These are phyloP conservation scores for Azemiops feae DNA, from an alignment of 2,113 vertebrate species.

Conservation along the genomic window DNA sequence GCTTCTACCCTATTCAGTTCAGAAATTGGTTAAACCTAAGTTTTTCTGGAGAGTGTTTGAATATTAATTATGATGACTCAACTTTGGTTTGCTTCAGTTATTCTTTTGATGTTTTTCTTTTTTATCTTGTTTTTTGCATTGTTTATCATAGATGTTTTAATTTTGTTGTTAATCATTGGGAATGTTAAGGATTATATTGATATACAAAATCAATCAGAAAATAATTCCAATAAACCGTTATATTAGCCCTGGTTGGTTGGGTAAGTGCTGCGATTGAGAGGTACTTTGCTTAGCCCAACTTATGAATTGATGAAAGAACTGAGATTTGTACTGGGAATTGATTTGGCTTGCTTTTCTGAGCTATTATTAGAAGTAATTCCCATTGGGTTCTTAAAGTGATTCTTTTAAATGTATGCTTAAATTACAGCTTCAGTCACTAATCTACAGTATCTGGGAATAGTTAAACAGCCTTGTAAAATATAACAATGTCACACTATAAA, in stretches of 20 bases:
- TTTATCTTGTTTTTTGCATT: no score
- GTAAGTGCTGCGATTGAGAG: not conserved
- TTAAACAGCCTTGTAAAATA: not conserved
- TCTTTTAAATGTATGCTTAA: not conserved
- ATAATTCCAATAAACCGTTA: not conserved
- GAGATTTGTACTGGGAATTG: not conserved
- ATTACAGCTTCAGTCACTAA: not conserved
- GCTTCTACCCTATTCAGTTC: no score
- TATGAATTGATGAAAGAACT: not conserved
- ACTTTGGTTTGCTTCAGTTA: no score
- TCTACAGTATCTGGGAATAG: not conserved
- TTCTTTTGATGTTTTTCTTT: no score
- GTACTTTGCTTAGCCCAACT: not conserved
- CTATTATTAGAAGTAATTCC: not conserved
- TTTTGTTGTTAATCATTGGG: no score
- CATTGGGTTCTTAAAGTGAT: not conserved
- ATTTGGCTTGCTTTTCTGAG: not conserved
- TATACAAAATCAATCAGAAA: not conserved
- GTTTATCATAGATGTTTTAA: no score
- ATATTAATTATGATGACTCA: no score
- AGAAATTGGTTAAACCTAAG: no score
- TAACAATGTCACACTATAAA: not conserved
- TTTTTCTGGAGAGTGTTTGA: no score
- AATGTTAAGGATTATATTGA: not conserved
- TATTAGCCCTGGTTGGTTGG: not conserved